Percentiles rank a stretch among this genome's conserved stretches.
Conservation (phyloP, 1,140 invertebrate genomes). For the Neoseiulus cucumeris region DNA sequence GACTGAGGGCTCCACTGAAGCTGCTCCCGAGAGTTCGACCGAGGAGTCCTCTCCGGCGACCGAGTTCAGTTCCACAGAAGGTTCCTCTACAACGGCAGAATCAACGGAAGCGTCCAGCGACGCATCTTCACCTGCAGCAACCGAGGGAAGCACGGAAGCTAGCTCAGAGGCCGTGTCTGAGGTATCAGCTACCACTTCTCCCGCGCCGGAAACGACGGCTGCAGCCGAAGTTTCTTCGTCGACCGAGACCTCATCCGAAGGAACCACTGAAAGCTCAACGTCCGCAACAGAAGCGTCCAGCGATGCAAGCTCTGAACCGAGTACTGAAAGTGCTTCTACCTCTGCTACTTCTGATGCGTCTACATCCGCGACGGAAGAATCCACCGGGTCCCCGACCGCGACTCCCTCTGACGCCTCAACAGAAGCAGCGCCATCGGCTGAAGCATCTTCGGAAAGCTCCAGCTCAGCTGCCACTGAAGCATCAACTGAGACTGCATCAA, state of each 20-base stretch:
- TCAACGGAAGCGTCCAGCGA: background rate
- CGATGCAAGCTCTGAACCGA: too few relatives aligned
- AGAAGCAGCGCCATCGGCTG: background rate
- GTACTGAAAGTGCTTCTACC: too few relatives aligned
- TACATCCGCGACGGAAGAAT: background rate
- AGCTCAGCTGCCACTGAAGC: background rate
- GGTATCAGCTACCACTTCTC: background rate
- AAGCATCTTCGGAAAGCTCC: too few relatives aligned
- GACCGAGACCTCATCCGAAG: background rate
- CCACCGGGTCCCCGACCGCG: background rate
- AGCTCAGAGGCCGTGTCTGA: background rate
- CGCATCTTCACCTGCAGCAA: background rate
- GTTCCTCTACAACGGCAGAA: background rate
- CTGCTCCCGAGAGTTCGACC: background rate
- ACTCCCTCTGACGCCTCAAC: background rate
- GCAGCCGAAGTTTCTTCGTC: background rate
- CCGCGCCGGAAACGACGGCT: background rate
- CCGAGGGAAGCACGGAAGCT: background rate
- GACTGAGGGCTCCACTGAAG: background rate
- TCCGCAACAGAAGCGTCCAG: background rate
- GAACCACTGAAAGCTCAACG: background rate
- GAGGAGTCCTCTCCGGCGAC: background rate
- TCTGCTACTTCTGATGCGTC: too few relatives aligned
- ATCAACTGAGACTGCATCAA: background rate
- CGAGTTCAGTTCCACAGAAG: background rate